Evolutionary conservation across 1,140 invertebrate genomes (phyloP), one percentile per base, ranked within the genome.

Genomic region (Drosophila chauvacae): DNA sequence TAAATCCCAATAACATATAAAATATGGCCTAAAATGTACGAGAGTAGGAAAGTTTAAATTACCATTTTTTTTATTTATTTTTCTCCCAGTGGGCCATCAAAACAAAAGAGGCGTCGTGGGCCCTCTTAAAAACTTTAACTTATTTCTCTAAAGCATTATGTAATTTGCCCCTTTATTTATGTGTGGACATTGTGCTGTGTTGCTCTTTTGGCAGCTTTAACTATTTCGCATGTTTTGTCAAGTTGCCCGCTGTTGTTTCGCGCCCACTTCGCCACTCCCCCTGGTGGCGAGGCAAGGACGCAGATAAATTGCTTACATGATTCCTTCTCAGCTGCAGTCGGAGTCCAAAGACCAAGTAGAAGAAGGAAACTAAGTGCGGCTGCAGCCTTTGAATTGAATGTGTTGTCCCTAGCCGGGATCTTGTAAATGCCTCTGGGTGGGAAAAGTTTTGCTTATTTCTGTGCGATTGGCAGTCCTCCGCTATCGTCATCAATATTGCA

Each of bases 291-390:
- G 45, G 53, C 74, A 76, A 87, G 84, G 84, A 87, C 84, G 63
- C 51, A 57, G 59, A 84, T 80, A 83, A 83, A 87, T 83, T 88
- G 80, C 84, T 77, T 68, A 84, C 84, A 88, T 62, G 64, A 72
- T 71, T 76, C 59, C 39, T 48, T 65, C 53, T 35, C 18, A 68
- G 61, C 47, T 71, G 78, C 77, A 73, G 45, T 18, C 47, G 26
- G 23, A 11, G 23, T 41, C 75, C 20, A 9, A 23, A 33, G 33
- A 23, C 50, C 30, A 53, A 16, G 18, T 28, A 35, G 4, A 62
- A 33, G 37, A 14, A 26, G 50, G 20, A 35, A n/a, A 28, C 39
- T 47, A 18, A 68, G 39, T 68, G 66, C 62, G 66, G 66, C 33
- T 47, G 62, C 66, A 53, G 47, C 30, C 41, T 28, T 44, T 53